Evolutionary conservation across 2,797 vertebrate genomes (phyloP), one percentile per base, ranked within the genome.

Genomic region (Gymnoscopelus microlampas): DNA sequence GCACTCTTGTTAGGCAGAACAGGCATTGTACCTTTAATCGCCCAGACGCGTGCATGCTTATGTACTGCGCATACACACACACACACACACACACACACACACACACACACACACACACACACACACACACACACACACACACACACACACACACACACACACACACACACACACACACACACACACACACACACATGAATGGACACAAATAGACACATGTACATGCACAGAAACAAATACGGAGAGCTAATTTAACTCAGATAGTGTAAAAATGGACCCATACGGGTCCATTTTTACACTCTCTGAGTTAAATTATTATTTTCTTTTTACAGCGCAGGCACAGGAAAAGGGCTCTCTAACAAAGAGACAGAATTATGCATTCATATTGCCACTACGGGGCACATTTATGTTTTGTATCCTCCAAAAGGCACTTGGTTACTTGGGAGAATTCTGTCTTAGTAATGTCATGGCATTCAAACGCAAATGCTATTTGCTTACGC

Each of bases 401-500:
- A 65, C 66, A 76, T 89, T 87, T 39, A 68, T 78, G 71, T 73
- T 71, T 68, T 77, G 67, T 68, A 67, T 69, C 24, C 67, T 77
- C 85, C 76, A 82, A 78, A 85, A 81, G 64, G 67, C 67, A 73
- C 79, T 70, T 51, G 54, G 67, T 87, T 88, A 79, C 60, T 64
- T 15, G 50, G 53, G 65, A 69, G 74, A 77, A 89, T 79, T 82
- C 74, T 78, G 84, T 84, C 84, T 83, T 60, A 68, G 81, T 85
- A 88, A 87, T 88, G 85, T 85, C 82, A 80, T 47, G 71, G 83
- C 90, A 91, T 88, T 89, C 84, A 90, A 89, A 90, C 83, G 74
- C 73, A 71, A 91, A 86, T 76, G 80, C 80, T 87, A 85, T 91
- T 89, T 90, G 88, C 85, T 89, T 90, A 91, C 57, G 73, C 84